Conservation (phyloP, 2,797 vertebrate genomes). For the Rhinella marina region DNA sequence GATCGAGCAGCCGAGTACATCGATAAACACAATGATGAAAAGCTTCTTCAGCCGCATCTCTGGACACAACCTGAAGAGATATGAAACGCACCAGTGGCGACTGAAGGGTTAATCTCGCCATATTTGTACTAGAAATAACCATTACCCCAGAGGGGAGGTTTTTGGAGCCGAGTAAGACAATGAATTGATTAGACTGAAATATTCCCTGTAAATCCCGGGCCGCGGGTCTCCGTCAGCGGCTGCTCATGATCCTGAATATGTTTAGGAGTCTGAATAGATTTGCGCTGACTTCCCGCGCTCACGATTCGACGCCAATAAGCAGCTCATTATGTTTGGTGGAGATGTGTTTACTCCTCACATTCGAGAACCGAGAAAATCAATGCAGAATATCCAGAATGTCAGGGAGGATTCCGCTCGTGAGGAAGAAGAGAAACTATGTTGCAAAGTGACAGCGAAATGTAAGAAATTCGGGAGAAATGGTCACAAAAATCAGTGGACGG, state of each 20-base stretch:
- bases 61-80: too few species aligned
- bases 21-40: too few species aligned
- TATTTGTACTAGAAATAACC: neutral
- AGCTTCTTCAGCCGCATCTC: too few species aligned
- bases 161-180: slow-evolving; percentile 63
- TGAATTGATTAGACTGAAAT: slow-evolving; percentile 69
- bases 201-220: slow-evolving; percentile 68
- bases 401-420: neutral
- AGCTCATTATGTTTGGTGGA: slow-evolving; percentile 69
- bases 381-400: neutral
- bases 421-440: neutral
- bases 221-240: slow-evolving; percentile 69
- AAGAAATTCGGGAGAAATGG: neutral
- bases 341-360: slow-evolving; percentile 57
- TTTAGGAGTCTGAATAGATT: slow-evolving; percentile 72
- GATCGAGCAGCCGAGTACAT: too few species aligned
- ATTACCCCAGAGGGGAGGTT: slow-evolving; percentile 6
- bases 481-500: neutral
- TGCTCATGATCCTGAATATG: slow-evolving; percentile 73
- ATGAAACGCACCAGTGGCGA: neutral
- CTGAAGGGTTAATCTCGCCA: neutral
- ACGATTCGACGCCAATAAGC: slow-evolving; percentile 71
- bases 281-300: slow-evolving; percentile 68
- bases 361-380: neutral
- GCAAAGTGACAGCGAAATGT: neutral